Percentiles rank a stretch among this genome's conserved stretches.
Conservation (phyloP, 2,113 vertebrate genomes). For the Todiramphus saurophagus region DNA sequence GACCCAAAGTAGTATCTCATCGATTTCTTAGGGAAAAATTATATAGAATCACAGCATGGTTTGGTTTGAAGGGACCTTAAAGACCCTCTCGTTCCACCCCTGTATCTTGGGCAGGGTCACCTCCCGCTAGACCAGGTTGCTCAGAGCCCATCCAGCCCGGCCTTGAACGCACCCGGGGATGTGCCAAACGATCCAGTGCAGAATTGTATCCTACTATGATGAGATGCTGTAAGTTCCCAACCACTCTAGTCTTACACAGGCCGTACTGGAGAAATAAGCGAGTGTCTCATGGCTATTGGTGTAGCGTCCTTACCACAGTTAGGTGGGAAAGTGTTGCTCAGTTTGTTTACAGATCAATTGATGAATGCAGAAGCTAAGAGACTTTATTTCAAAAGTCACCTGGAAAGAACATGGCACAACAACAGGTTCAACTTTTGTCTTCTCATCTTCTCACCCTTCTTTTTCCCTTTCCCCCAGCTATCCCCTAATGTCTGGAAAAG, state of each 20-base stretch:
- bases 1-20: not conserved
- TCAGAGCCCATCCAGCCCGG: not conserved
- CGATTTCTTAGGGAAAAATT: not conserved
- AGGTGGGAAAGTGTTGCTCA: not conserved
- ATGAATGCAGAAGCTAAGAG: fast-evolving
- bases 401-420: not conserved
- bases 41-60: not conserved
- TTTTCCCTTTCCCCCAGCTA: not conserved
- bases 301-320: fast-evolving
- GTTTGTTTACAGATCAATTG: fast-evolving
- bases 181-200: fast-evolving
- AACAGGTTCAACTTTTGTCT: not conserved
- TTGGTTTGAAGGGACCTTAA: not conserved
- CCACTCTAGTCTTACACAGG: fast-evolving
- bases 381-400: not conserved
- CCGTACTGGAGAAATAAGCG: fast-evolving
- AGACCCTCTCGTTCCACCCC: not conserved
- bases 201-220: fast-evolving
- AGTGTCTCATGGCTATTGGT: fast-evolving
- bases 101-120: not conserved
- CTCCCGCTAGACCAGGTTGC: not conserved
- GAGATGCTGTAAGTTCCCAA: no score
- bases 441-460: not conserved
- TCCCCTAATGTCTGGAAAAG: not conserved
- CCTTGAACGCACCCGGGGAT: not conserved